Base-by-base conservation (phyloP, 2,888 invertebrate species). In the Hydropsyche betteni region DNA sequence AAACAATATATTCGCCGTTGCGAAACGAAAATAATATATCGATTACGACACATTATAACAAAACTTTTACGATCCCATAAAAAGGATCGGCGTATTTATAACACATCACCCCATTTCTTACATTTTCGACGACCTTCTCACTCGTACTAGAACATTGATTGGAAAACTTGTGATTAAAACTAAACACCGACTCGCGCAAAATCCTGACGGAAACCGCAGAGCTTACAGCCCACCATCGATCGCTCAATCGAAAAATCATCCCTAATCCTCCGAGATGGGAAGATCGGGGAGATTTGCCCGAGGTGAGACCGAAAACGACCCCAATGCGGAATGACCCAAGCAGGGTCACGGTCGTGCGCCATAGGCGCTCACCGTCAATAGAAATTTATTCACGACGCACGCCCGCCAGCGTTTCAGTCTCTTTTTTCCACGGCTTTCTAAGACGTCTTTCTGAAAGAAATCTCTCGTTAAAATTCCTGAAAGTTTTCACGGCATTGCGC, bases 151-250 rank as follows among this genome's bases (percentile, higher is more conserved):
- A 24, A 51, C 53, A 14, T 24, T 58, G 16, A 24, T 58, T 58
- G 16, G 58, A 58, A 58, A 58, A 58, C 58, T 58, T 58, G 53
- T 58, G 16, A 58, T 58, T 58, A 64, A 55, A 55, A 55, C 16
- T 55, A 55, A 55, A 55, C 55, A 44, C 44, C 7, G 44, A 44
- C 7, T 10, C 7, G 44, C 10, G 44, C 44, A 10, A 44, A 44
- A 44, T 44, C 44, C 44, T 44, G 12, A n/a, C 8, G 55, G 55
- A 55, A 1, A 8, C 5, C 55, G 44, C 55, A 10, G 5, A 5
- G 55, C 55, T 14, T 55, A 12, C 51, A 1, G 55, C 6, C 6
- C 44, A 55, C 55, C 16, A n/a, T 14, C 55, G 55, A 14, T 55
- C n/a, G 51, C 2, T 24, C 44, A 55, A 55, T 14, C 10, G 55